Evolutionary conservation across 2,888 invertebrate species (phyloP), one percentile per base, ranked within the genome.

Genomic region (Acrobasis suavella): DNA sequence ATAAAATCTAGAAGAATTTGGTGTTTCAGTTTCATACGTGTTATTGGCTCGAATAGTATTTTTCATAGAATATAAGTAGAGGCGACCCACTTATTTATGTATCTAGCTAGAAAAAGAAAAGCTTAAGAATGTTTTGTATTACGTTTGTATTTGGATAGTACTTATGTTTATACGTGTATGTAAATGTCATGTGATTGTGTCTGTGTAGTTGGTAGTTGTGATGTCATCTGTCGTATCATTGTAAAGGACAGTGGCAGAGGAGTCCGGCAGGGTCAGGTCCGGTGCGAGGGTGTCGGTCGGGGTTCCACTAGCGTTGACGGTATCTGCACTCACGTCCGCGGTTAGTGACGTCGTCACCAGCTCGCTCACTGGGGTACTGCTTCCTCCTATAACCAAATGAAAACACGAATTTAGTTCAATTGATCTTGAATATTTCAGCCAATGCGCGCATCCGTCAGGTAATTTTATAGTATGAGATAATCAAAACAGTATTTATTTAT

Each of bases 341-440:
- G 79, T 66, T 62, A 75, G 64, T 60, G 80, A 66, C 56, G 74
- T 71, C 51, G 73, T 74, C 64, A 67, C 69, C 60, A 75, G 74
- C 16, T 75, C 81, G 69, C 77, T 88, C 74, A 92, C 78, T 91
- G 86, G 72, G 91, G 77, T 82, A 92, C 87, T 81, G 91, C 89
- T 77, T 91, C 91, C 82, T 91, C 91, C 91, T 92, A 83, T 15
- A 71, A 78, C 76, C 61, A 75, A 68, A 62, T 49, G 60, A 52
- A 46, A 56, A 22, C 49, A 59, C 50, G 52, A 58, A 60, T 58
- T 62, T 49, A 50, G 37, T 50, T 3, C 10, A 37, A 58, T 17
- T 52, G 17, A n/a, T 52, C 16, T 17, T 32, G 54, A 54, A 56
- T 61, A 64, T 64, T 64, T 65, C 60, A 42, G 12, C 14, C n/a